A percentile compares a stretch with the other conserved stretches of the same genome.
phyloP scores from a whole-genome alignment of 2,888 invertebrate genomes.

The Steinernema hermaphroditum region DNA sequence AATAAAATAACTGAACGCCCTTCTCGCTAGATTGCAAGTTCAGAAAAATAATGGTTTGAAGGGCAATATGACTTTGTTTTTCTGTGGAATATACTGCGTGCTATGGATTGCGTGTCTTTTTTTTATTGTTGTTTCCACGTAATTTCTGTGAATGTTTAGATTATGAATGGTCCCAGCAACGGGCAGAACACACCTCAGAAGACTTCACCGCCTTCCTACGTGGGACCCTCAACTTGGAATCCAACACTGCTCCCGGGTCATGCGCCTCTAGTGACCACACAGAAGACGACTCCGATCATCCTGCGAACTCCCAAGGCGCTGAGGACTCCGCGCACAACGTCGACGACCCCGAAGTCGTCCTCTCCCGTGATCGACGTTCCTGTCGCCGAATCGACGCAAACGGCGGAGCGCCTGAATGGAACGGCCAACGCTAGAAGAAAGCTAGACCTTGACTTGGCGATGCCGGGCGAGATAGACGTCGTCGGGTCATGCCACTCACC shows the following conservation, averaged over 20 bases:
- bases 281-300: constrained; percentile 7
- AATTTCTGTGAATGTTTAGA: too few species aligned
- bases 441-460: background rate
- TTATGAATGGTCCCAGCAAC: background rate
- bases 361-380: background rate
- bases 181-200: background rate
- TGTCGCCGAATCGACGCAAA: too few species aligned
- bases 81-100: too few species aligned
- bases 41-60: too few species aligned
- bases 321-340: background rate
- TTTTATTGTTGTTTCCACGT: too few species aligned
- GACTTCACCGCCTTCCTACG: background rate
- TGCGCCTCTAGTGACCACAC: constrained; percentile 1
- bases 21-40: too few species aligned
- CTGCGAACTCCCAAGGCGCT: constrained; percentile 6
- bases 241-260: background rate
- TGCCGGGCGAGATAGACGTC: background rate
- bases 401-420: too few species aligned
- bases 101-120: too few species aligned
- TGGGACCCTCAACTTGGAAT: background rate
- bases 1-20: too few species aligned
- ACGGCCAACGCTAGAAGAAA: background rate
- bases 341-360: background rate
- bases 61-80: too few species aligned
- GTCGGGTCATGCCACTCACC: background rate